Evolutionary conservation across 2,888 invertebrate genomes (phyloP).

Genomic region (Caradrina clavipalpis): DNA sequence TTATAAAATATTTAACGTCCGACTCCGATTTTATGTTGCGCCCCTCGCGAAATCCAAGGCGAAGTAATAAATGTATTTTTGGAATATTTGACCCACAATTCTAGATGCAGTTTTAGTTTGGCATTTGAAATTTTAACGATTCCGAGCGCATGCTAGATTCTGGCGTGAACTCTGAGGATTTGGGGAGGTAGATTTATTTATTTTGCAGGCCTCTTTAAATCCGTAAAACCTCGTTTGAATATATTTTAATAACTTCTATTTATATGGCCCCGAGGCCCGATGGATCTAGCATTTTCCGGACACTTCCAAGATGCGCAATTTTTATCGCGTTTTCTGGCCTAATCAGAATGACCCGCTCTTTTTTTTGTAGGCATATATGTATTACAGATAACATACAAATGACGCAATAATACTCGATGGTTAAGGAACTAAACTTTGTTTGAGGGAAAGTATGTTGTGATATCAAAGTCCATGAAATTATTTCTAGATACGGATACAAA

Average conservation of each 20-base stretch:
- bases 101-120: conserved; percentile 20
- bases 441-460: conserved; percentile 13
- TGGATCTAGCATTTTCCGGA: conserved; percentile 32
- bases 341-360: conserved; percentile 41
- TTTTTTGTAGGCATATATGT: conserved; percentile 16
- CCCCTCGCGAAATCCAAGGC: background rate
- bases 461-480: background rate
- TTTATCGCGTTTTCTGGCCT: conserved; percentile 33
- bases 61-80: conserved; percentile 32
- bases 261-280: background rate
- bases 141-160: conserved; percentile 3
- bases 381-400: conserved; percentile 37
- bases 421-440: conserved; percentile 21
- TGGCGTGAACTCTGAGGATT: background rate
- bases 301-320: conserved; percentile 8
- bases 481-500: background rate
- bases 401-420: conserved; percentile 38
- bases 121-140: conserved; percentile 9
- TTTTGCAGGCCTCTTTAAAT: background rate
- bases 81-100: conserved; percentile 42
- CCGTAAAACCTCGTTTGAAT: conserved; percentile 1
- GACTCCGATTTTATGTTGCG: background rate
- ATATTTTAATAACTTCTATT: conserved; percentile 1
- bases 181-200: too few relatives aligned
- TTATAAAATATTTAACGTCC: too few relatives aligned